Evolutionary conservation across 2,113 vertebrate genomes (phyloP).

Genomic region (Herpetotheres cachinnans): DNA sequence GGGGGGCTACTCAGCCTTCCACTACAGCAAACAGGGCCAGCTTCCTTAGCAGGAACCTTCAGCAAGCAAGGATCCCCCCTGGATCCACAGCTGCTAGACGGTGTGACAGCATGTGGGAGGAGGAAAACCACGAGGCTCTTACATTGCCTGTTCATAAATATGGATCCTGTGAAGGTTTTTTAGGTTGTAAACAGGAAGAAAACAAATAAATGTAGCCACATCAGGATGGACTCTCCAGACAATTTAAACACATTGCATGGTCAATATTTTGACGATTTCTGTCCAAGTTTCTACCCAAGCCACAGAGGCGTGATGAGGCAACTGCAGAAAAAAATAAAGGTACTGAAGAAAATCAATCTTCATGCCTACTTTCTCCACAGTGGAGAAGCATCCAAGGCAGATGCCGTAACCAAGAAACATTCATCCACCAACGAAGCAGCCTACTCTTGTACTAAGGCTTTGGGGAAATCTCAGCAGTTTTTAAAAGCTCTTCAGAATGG

Average conservation of each 20-base stretch:
- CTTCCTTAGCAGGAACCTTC: not conserved
- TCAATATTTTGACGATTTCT: conserved; percentile 22
- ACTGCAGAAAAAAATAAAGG: not conserved
- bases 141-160: not conserved
- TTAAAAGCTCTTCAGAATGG: not conserved
- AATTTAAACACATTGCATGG: not conserved
- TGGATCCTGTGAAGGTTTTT: not conserved
- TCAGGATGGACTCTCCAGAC: not conserved
- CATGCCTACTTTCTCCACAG: not conserved
- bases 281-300: not conserved
- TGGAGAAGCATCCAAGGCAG: not conserved
- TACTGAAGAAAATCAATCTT: not conserved
- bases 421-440: not conserved
- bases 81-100: not conserved
- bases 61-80: not conserved
- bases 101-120: not conserved
- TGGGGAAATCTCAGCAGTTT: not conserved
- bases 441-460: not conserved
- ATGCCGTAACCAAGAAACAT: not conserved
- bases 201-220: not conserved
- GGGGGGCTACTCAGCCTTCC: not conserved
- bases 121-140: not conserved
- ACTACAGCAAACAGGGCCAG: not conserved
- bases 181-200: conserved; percentile 16
- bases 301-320: not conserved